A percentile compares a stretch with the other conserved stretches of the same genome.
phyloP scores from a whole-genome alignment of 2,113 vertebrate species.

The Pelecanoides urinatrix region DNA sequence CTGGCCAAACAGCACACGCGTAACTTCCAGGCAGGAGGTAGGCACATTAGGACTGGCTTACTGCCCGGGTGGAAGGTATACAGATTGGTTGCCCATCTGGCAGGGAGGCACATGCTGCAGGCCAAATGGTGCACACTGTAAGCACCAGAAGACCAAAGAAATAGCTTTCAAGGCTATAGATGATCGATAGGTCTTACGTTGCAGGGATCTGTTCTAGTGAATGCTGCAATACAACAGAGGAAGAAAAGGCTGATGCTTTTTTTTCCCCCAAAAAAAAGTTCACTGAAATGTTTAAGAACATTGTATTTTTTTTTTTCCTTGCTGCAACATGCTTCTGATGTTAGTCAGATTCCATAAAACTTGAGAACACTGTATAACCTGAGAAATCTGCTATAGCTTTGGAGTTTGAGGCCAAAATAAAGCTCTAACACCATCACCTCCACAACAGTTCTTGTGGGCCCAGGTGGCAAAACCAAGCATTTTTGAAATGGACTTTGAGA shows the following conservation, averaged over 20 bases:
- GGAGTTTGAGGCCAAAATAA: slow-evolving; percentile 9
- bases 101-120: neutral
- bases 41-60: slow-evolving; percentile 29
- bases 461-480: neutral
- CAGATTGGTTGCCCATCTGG: slow-evolving; percentile 54
- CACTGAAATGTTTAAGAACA: neutral
- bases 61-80: neutral
- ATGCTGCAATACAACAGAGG: neutral
- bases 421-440: neutral
- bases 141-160: slow-evolving; percentile 26
- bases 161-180: neutral
- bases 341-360: slow-evolving; percentile 17
- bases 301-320: neutral
- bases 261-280: neutral
- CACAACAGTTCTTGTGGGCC: neutral
- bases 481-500: neutral
- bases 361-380: neutral
- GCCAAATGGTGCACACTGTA: neutral
- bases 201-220: neutral
- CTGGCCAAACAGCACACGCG: neutral
- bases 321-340: neutral
- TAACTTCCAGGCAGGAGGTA: slow-evolving; percentile 60
- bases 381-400: neutral
- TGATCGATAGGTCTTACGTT: neutral
- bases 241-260: neutral